These are phyloP conservation scores for Reticulitermes speratus DNA, from an alignment of 1,140 invertebrate genomes.

Conservation along the genomic window DNA sequence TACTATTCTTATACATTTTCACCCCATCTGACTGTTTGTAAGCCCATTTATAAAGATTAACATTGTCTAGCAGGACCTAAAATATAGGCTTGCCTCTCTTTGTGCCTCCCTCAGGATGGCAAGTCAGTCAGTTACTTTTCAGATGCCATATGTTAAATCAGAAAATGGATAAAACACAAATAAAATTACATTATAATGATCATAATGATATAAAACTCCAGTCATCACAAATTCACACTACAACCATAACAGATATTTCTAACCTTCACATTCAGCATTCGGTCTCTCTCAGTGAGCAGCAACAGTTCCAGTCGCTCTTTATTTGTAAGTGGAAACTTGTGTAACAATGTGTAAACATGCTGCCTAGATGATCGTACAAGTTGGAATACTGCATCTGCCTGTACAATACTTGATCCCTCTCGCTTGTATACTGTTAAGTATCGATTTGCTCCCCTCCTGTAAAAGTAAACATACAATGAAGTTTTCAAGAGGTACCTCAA, in stretches of 20 bases:
- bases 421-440: conserved; percentile 74
- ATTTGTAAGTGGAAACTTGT: conserved; percentile 67
- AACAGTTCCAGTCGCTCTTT: conserved; percentile 68
- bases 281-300: conserved; percentile 55
- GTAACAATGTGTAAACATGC: conserved; percentile 57
- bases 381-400: conserved; percentile 67
- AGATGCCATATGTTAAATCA: no score
- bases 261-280: conserved; percentile 45
- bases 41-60: no score
- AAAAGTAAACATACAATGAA: conserved; percentile 25
- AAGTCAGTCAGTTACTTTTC: no score
- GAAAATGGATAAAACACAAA: no score
- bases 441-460: conserved; percentile 66
- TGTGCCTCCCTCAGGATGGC: no score
- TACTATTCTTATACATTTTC: no score
- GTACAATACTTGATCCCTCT: conserved; percentile 66
- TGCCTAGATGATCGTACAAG: conserved; percentile 63
- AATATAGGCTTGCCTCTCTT: no score
- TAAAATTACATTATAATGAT: no score
- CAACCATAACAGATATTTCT: not conserved
- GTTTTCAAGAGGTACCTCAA: not conserved
- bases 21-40: no score
- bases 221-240: no score
- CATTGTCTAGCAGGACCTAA: no score
- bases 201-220: no score